Conservation (phyloP, 2,797 vertebrate species). For the Pseudopleuronectes americanus region DNA sequence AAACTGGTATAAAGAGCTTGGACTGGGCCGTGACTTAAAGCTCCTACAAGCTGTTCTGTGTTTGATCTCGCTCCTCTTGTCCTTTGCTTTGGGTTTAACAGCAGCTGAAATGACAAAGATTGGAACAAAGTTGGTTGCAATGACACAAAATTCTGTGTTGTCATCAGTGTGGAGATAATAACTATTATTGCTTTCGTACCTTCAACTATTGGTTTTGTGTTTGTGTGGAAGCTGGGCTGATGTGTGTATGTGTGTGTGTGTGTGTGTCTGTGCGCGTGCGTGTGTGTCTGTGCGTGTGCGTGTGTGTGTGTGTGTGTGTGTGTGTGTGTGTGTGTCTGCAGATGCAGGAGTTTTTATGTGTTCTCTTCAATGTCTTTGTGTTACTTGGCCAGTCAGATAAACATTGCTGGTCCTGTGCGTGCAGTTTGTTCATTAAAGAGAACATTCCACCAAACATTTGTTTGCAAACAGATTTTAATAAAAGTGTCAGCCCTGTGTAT, state of each 20-base stretch:
- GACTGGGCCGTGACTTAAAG: neutral
- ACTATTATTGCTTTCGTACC: conserved; percentile 16
- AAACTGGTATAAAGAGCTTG: neutral
- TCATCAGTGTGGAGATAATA: conserved; percentile 24
- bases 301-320: too few species aligned
- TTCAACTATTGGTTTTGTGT: neutral
- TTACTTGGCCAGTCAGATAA: conserved; percentile 33
- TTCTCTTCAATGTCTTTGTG: conserved; percentile 26
- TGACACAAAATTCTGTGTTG: conserved; percentile 22
- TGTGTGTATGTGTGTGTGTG: neutral
- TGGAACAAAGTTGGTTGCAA: conserved; percentile 29
- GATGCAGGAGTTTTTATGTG: conserved; percentile 30
- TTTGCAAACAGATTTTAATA: conserved; percentile 65
- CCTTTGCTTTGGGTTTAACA: neutral
- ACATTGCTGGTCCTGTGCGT: conserved; percentile 40
- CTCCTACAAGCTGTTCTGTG: neutral
- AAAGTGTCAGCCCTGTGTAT: conserved; percentile 50
- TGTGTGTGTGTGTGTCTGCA: conserved; percentile 5
- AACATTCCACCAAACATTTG: conserved; percentile 62
- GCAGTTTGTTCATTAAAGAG: conserved; percentile 63
- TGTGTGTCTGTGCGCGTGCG: neutral
- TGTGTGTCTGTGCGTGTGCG: neutral
- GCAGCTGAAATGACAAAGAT: conserved; percentile 14
- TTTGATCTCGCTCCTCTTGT: neutral
- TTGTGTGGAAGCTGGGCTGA: neutral